phyloP scores from a whole-genome alignment of 64 coral and sea anemone species.

The Stylophora pistillata region DNA sequence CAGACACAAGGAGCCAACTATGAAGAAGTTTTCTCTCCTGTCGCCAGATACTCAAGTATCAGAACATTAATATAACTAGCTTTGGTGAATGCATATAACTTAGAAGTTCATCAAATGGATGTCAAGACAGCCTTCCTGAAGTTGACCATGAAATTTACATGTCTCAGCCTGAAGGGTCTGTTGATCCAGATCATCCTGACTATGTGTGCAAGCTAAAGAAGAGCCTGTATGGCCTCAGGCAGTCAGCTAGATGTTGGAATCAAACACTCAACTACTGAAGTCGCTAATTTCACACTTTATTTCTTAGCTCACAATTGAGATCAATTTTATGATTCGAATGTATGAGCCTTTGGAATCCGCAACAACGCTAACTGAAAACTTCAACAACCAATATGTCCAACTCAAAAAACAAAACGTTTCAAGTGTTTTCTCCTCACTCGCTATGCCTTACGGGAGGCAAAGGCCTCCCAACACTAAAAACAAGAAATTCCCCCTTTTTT shows the following conservation, averaged over 20 bases:
- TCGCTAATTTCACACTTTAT: too few species aligned
- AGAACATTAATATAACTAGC: conserved; percentile 68
- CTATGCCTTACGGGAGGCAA: too few species aligned
- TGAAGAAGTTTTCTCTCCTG: conserved; percentile 51
- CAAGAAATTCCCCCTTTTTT: too few species aligned
- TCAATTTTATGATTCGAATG: too few species aligned
- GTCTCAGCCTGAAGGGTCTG: conserved; percentile 63
- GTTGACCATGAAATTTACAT: conserved; percentile 66
- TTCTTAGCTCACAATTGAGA: too few species aligned
- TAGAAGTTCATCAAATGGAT: conserved; percentile 69
- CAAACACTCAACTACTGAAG: too few species aligned
- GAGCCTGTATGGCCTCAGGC: conserved; percentile 49
- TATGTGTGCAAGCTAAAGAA: conserved; percentile 40
- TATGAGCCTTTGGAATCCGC: too few species aligned
- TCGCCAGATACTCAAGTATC: conserved; percentile 50
- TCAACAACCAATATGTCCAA: too few species aligned
- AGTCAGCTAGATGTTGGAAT: conserved; percentile 66
- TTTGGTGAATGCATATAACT: conserved; percentile 18
- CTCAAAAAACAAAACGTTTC: too few species aligned
- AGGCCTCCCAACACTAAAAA: too few species aligned
- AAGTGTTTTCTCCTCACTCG: too few species aligned
- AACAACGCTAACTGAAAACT: too few species aligned
- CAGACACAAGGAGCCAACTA: conserved; percentile 56
- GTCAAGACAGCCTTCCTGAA: conserved; percentile 69
- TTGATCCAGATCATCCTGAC: conserved; percentile 14